Evolutionary conservation across 2,113 vertebrate species (phyloP).

Genomic region (Ictalurus furcatus): DNA sequence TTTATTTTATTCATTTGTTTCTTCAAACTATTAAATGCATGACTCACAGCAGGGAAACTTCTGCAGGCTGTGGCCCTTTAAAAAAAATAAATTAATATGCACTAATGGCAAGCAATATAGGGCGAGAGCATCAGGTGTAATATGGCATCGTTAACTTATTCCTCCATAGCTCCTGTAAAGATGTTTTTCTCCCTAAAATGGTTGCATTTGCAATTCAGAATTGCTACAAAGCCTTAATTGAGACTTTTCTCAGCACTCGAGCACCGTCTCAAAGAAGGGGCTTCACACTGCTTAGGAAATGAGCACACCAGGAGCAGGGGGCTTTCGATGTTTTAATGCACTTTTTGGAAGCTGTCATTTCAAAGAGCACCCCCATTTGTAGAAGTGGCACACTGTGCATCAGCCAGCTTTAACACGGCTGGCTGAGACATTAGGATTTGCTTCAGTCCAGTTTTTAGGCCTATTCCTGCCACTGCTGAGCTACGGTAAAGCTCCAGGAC

Average conservation of each 20-base stretch:
- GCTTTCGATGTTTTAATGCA: slow-evolving; percentile 46
- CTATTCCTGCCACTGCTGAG: not conserved
- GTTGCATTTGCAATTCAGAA: slow-evolving; percentile 20
- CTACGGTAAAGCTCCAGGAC: not conserved
- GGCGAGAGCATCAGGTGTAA: not conserved
- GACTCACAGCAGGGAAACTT: slow-evolving; percentile 8
- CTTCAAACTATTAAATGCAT: slow-evolving; percentile 25
- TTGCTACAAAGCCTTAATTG: slow-evolving; percentile 51
- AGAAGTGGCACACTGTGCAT: slow-evolving; percentile 46
- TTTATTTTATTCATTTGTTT: slow-evolving; percentile 24
- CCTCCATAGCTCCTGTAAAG: slow-evolving; percentile 9
- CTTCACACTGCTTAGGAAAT: slow-evolving; percentile 57
- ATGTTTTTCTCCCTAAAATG: not conserved
- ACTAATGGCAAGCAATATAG: slow-evolving; percentile 1
- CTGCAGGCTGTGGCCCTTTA: not conserved
- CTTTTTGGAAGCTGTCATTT: slow-evolving; percentile 55
- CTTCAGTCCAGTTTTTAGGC: slow-evolving; percentile 24
- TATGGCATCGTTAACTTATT: slow-evolving; percentile 1
- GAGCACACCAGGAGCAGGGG: slow-evolving; percentile 47
- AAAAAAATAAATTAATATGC: not conserved
- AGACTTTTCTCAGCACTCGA: slow-evolving; percentile 44
- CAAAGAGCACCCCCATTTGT: slow-evolving; percentile 45
- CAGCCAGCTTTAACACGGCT: slow-evolving; percentile 47
- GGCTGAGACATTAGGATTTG: slow-evolving; percentile 47
- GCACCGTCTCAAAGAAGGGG: slow-evolving; percentile 38